Conservation (phyloP, 1,140 invertebrate genomes). For the Lethrus apterus region DNA sequence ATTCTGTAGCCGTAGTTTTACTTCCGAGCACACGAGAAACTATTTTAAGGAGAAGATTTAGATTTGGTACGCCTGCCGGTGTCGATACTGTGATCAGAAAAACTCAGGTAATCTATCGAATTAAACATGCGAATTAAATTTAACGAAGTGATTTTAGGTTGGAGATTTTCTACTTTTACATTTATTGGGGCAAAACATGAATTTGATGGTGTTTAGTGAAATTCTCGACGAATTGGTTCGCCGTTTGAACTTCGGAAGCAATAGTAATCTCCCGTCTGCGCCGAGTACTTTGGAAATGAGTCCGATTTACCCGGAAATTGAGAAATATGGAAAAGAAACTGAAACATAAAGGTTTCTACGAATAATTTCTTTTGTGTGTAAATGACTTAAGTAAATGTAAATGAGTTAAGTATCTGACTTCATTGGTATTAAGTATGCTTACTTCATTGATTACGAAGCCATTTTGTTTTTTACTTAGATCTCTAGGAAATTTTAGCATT, state of each 20-base stretch:
- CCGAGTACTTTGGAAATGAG: slow-evolving; percentile 78
- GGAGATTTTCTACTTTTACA: slow-evolving; percentile 80
- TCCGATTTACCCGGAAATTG: slow-evolving; percentile 71
- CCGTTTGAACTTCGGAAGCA: slow-evolving; percentile 59
- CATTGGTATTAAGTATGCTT: no score
- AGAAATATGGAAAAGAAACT: slow-evolving; percentile 70
- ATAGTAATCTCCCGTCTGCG: slow-evolving; percentile 64
- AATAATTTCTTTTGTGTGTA: no score
- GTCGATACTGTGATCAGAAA: slow-evolving; percentile 65
- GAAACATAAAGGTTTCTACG: slow-evolving; percentile 77
- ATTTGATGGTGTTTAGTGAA: slow-evolving; percentile 69
- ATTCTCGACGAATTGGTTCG: slow-evolving; percentile 57
- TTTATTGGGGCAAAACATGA: slow-evolving; percentile 78
- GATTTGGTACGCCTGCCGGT: slow-evolving; percentile 62
- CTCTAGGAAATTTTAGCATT: no score
- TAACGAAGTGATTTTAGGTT: slow-evolving; percentile 48
- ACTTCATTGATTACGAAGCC: no score
- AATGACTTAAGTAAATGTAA: no score
- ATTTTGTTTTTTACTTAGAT: no score
- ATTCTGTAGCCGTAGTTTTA: slow-evolving; percentile 70
- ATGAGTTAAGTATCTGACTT: no score
- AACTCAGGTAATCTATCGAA: slow-evolving; percentile 56
- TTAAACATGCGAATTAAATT: no score
- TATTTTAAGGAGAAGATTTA: slow-evolving; percentile 68
- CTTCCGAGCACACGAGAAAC: slow-evolving; percentile 73